Evolutionary conservation across 2,888 invertebrate species (phyloP), one percentile per base, ranked within the genome.

Genomic region (Epiblema foenella): DNA sequence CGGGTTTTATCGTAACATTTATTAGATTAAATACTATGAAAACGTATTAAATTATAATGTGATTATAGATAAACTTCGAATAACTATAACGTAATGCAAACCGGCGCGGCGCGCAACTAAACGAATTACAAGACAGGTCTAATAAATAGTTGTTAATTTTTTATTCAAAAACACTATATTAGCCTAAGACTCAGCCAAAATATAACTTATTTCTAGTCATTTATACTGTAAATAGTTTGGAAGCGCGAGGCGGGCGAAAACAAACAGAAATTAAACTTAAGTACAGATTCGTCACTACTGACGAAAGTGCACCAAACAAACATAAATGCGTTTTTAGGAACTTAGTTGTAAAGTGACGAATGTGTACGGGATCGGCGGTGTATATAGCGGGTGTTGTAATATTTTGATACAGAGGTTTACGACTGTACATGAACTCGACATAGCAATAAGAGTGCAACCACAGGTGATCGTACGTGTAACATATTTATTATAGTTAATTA

Each of bases 91-190:
- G 52, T 42, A 52, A 59, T 11, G 54, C 56, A 56, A 62, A 62
- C 18, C 33, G 56, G 65, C 70, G 65, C 59, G 52, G 20, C 68
- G 69, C 76, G 77, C 81, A 88, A 89, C 87, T 81, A 79, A 89
- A 90, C 90, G 90, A 90, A 90, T 90, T 90, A 89, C 81, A 81
- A 82, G 79, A 89, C 90, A 89, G 89, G 89, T 89, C 72, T 84
- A 42, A 77, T 78, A 81, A 80, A 80, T 81, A 81, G 81, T 81
- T 78, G 75, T 79, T 77, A 79, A 76, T 77, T 76, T 77, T 76
- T 77, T 83, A 78, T 78, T 75, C 74, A 70, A 73, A 76, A 74
- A 75, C 77, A 75, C 78, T 78, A 73, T 75, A 76, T 74, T 78
- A 79, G 79, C 75, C 74, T 79, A 80, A 79, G 77, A 77, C 74